Conservation (phyloP, 2,888 invertebrate species). For the Dromius quadrimaculatus region DNA sequence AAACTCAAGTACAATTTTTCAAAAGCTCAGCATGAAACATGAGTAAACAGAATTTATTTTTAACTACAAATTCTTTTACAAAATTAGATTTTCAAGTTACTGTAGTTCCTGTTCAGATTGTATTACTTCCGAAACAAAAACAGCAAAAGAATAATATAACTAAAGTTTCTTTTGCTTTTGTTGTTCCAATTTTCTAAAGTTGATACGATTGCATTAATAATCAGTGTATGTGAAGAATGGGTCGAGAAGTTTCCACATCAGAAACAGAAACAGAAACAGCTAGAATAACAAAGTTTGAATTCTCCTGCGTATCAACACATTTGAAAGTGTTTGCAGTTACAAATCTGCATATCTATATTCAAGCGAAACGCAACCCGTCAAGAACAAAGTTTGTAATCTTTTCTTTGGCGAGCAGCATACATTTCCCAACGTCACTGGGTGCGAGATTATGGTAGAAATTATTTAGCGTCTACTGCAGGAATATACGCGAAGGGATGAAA, state of each 20-base stretch:
- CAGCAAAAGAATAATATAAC: too few species aligned
- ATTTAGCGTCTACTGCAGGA: too few species aligned
- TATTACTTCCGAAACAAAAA: too few species aligned
- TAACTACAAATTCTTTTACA: too few species aligned
- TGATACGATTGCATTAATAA: slow-evolving; percentile 1
- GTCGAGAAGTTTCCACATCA: slow-evolving; percentile 1
- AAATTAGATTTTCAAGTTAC: too few species aligned
- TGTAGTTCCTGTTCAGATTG: too few species aligned
- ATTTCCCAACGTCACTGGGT: slow-evolving; percentile 9
- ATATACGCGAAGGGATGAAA: too few species aligned
- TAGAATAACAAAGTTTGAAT: slow-evolving; percentile 11
- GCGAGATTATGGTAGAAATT: not conserved
- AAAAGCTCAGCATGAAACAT: too few species aligned
- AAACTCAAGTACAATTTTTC: too few species aligned
- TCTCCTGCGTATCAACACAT: slow-evolving; percentile 23
- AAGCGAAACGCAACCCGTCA: slow-evolving; percentile 25
- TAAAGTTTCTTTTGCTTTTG: too few species aligned
- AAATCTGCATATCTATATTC: slow-evolving; percentile 34
- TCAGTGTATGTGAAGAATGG: slow-evolving; percentile 3
- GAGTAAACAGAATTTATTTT: too few species aligned
- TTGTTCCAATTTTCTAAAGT: not conserved
- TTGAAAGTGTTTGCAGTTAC: slow-evolving; percentile 34
- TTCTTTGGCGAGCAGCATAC: not conserved
- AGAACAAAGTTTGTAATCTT: slow-evolving; percentile 36
- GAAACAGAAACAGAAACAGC: too few species aligned